Percentiles rank a stretch among this genome's conserved stretches.
Conservation (phyloP, 1,140 invertebrate genomes). For the Cherax quadricarinatus region DNA sequence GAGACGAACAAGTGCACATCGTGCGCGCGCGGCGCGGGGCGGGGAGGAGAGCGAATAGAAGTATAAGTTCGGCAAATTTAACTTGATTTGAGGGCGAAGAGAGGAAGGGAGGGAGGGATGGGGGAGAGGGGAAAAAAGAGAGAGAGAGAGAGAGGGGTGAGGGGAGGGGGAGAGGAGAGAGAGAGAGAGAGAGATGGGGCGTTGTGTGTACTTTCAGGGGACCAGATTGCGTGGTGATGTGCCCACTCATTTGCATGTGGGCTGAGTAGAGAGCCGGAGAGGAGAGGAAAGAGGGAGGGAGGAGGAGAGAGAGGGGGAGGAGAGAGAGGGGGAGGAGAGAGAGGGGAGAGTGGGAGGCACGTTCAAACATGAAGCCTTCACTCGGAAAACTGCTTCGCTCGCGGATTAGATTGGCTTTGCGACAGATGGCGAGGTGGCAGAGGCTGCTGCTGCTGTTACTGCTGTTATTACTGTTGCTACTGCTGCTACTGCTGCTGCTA, state of each 20-base stretch:
- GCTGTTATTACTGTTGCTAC: not conserved
- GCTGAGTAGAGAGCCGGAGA: not conserved
- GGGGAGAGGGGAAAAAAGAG: not conserved
- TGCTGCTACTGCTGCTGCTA: not conserved
- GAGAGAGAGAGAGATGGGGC: not conserved
- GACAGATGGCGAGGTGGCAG: constrained; percentile 22
- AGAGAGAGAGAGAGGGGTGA: not conserved
- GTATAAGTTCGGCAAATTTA: constrained; percentile 61
- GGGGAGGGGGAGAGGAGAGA: no score
- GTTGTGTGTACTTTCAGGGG: constrained; percentile 27
- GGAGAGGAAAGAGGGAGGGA: not conserved
- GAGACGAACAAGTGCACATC: constrained; percentile 61
- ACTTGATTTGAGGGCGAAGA: constrained; percentile 47
- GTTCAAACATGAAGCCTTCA: not conserved
- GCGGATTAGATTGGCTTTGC: constrained; percentile 18
- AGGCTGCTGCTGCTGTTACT: not conserved
- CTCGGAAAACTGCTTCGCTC: constrained; percentile 20
- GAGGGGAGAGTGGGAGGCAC: not conserved
- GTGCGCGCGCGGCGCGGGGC: not conserved
- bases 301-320: not conserved
- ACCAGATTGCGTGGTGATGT: constrained; percentile 36
- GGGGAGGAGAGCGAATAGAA: constrained; percentile 13
- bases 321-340: not conserved
- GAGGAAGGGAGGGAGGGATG: not conserved
- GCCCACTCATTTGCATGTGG: constrained; percentile 36